Conservation (phyloP, 2,797 vertebrate species). For the Arrhamphus sclerolepis region DNA sequence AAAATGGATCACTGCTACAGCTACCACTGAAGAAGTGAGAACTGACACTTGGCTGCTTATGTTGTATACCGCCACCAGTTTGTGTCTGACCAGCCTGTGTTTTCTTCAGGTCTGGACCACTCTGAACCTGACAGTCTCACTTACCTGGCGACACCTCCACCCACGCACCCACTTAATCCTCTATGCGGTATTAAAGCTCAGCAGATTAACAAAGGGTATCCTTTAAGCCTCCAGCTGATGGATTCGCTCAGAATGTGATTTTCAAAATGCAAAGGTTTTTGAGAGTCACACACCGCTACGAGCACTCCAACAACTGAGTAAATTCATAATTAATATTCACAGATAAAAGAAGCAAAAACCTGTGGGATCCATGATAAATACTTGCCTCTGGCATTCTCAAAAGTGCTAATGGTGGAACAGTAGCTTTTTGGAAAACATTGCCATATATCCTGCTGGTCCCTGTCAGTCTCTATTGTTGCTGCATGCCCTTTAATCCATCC, state of each 20-base stretch:
- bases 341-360: slow-evolving; percentile 13
- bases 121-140: slow-evolving; percentile 52
- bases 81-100: slow-evolving; percentile 50
- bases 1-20: slow-evolving; percentile 26
- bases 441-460: too few species aligned
- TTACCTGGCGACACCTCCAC: slow-evolving; percentile 51
- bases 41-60: slow-evolving; percentile 43
- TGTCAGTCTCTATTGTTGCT: too few species aligned
- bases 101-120: slow-evolving; percentile 60
- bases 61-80: slow-evolving; percentile 36
- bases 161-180: slow-evolving; percentile 54
- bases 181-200: slow-evolving; percentile 54
- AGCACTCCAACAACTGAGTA: slow-evolving; percentile 8
- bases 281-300: slow-evolving; percentile 22
- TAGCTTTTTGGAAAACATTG: too few species aligned
- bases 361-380: slow-evolving; percentile 9
- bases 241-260: slow-evolving; percentile 31
- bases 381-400: slow-evolving; percentile 1
- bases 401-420: too few species aligned
- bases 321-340: slow-evolving; percentile 14
- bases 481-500: too few species aligned
- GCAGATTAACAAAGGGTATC: slow-evolving; percentile 61
- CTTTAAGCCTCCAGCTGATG: slow-evolving; percentile 59
- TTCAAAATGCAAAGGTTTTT: slow-evolving; percentile 41
- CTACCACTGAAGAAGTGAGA: slow-evolving; percentile 30